Base-by-base conservation (phyloP, 1,140 invertebrate species). In the Arion vulgaris region DNA sequence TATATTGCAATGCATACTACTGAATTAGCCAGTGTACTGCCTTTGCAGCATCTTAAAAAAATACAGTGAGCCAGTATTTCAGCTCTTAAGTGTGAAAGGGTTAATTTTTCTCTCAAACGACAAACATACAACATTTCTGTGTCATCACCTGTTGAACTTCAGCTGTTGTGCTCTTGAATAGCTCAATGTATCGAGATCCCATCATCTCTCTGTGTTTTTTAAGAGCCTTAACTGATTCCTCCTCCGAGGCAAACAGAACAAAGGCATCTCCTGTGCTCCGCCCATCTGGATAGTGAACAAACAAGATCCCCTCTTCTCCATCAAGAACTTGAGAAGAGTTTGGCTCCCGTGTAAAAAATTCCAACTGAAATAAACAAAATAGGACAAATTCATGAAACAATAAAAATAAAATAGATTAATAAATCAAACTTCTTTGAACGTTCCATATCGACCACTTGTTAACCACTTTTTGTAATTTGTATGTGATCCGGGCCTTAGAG, bases 221-320 rank as follows among this genome's bases (percentile, higher is more conserved):
- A 0, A 99, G 94, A 0, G 98, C 98, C 91, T 96, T 96, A 1
- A 95, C 94, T 0, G 97, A 95, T 89, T 98, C 97, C 9, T 96
- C 95, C 90, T 99, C 98, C 57, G 95, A 95, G 15, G 95, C 94
- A 91, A 99, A 99, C 28, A 93, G 86, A 11, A 99, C 98, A 91
- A 99, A 99, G 0, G 99, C 99, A 92, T 99, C 98, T 0, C 99
- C 98, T 0, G 98, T 99, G 32, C 98, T 97, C 38, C 98, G 93
- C 0, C 98, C 98, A 91, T 99, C 98, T 0, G 97, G 95, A 87
- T 98, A 96, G 87, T 97, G 96, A 0, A 99, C 98, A 92, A 99
- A 99, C 15, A 99, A 92, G 0, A 99, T 97, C 0, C 98, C 98
- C 4, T 98, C 96, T 57, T 96, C 96, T 1, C 95, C 96, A 86